Base-by-base conservation (phyloP, 2,888 invertebrate species). In the Bombyx huttoni region DNA sequence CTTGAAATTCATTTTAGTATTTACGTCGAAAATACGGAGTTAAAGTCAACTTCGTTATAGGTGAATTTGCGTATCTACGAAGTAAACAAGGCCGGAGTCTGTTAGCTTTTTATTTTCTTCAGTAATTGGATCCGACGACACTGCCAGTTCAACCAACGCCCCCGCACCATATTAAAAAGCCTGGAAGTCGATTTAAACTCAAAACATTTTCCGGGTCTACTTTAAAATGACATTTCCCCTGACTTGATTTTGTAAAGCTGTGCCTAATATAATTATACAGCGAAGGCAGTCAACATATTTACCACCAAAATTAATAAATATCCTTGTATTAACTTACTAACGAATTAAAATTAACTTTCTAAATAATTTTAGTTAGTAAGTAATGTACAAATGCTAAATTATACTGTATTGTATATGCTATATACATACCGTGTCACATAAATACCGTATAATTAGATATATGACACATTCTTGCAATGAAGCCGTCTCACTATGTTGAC, bases 51-150 rank as follows among this genome's bases (percentile, higher is more conserved):
- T 63, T 64, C 64, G 69, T 67, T 73, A 68, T 63, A 69, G 67
- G 70, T 70, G 67, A 73, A 73, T 76, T 70, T 73, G 70, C 70
- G 63, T 70, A 62, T 63, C 65, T 58, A 57, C 54, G 65, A 56
- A 65, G 73, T 65, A 75, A 76, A 75, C 77, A 75, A 62, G 63
- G 61, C 60, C 60, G 58, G 64, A 60, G 62, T 63, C 65, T 73
- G 74, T 76, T 76, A 64, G 73, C 73, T 73, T 76, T 78, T 78
- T 77, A 77, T 78, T 78, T 76, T 70, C 64, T 59, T 56, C 69
- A 52, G 75, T 76, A 77, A 77, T 78, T 78, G 76, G 70, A 77
- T 76, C 64, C 62, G 58, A 61, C 65, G 67, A 65, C 63, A 62
- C 65, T 62, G 56, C 60, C 56, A 58, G 54, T 53, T 58, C 57